phyloP scores from a whole-genome alignment of 2,797 vertebrate species.

The Characodon lateralis region DNA sequence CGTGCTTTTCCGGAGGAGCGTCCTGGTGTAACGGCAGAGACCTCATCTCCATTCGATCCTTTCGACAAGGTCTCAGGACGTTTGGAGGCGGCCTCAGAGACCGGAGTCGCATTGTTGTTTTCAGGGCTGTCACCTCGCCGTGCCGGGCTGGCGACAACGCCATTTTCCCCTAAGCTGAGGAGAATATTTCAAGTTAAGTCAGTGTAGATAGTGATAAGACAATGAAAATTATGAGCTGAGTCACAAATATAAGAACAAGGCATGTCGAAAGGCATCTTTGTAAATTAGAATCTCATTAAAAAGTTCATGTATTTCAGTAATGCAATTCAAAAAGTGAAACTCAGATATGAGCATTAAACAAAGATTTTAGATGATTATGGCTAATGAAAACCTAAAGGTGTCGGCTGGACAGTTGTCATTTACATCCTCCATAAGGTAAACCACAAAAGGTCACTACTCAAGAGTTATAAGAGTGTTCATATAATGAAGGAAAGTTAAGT shows the following conservation, averaged over 20 bases:
- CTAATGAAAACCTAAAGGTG: not conserved
- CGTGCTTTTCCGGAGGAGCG: constrained; percentile 87
- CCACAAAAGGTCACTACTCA: not conserved
- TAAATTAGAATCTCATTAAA: not conserved
- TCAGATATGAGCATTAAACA: not conserved
- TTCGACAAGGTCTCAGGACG: constrained; percentile 73
- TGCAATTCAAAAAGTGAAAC: not conserved
- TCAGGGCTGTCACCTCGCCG: constrained; percentile 81
- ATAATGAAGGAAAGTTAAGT: not conserved
- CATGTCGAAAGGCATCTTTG: not conserved
- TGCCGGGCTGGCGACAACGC: constrained; percentile 49
- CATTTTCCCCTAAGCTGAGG: constrained; percentile 85
- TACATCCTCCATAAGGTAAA: not conserved
- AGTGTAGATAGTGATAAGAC: not conserved
- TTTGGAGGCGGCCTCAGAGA: constrained; percentile 73
- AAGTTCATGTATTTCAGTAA: not conserved
- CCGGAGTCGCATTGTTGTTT: constrained; percentile 41
- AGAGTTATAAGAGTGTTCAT: not conserved
- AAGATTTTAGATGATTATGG: not conserved
- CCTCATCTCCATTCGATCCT: constrained; percentile 78
- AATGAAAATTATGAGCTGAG: not conserved
- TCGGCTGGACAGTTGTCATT: not conserved
- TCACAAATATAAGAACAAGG: not conserved
- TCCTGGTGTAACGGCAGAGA: constrained; percentile 61
- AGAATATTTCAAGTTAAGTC: constrained; percentile 21